These are phyloP conservation scores for Cantharis rustica DNA, from an alignment of 2,888 invertebrate genomes.

Conservation along the genomic window DNA sequence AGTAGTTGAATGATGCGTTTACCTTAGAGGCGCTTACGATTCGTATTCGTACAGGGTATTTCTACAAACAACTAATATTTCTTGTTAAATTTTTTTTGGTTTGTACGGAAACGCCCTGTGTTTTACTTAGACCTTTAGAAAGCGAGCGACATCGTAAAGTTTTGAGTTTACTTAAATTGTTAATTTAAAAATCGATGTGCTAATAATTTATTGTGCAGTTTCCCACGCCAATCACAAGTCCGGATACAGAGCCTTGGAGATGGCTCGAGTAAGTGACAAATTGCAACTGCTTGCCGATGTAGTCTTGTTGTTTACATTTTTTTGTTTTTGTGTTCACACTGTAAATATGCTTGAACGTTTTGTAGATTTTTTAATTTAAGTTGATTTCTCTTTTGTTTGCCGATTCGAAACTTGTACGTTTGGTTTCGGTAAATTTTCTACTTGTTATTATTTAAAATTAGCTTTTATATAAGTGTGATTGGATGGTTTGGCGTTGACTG, in stretches of 20 bases:
- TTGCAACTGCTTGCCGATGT: slow-evolving; percentile 42
- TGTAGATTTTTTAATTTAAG: no score
- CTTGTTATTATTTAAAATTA: not conserved
- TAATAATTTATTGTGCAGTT: slow-evolving; percentile 65
- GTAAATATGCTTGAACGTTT: not conserved
- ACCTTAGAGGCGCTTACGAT: not conserved
- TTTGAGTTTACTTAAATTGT: not conserved
- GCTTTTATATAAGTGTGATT: not conserved
- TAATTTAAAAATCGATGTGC: slow-evolving; percentile 2
- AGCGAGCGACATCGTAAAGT: not conserved
- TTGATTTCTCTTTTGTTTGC: no score
- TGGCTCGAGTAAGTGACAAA: slow-evolving; percentile 80
- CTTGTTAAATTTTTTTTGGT: not conserved
- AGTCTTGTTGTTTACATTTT: slow-evolving; percentile 39
- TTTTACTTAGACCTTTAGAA: not conserved
- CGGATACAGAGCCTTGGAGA: slow-evolving; percentile 89
- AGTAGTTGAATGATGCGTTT: not conserved
- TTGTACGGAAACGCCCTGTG: not conserved
- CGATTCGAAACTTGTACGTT: no score
- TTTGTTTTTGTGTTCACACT: not conserved
- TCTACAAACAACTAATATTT: not conserved
- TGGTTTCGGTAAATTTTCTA: no score
- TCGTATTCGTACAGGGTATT: not conserved
- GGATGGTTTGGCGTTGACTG: not conserved
- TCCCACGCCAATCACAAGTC: slow-evolving; percentile 85